Evolutionary conservation across 1,140 invertebrate species (phyloP).

Genomic region (Helicoverpa armigera): DNA sequence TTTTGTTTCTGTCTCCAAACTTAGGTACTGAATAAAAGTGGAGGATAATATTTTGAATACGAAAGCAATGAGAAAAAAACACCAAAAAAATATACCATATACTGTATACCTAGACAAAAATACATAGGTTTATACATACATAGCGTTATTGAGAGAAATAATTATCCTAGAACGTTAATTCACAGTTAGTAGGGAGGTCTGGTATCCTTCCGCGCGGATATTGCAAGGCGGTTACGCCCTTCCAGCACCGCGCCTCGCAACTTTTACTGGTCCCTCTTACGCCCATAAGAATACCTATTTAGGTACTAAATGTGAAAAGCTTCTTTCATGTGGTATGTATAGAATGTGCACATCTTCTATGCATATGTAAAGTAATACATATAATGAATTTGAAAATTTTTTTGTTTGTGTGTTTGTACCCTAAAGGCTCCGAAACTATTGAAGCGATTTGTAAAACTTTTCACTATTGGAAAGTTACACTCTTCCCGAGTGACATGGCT

Average conservation of each 20-base stretch:
- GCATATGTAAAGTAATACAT: background rate
- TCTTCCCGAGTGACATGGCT: too few species aligned
- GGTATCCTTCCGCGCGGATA: constrained; percentile 62
- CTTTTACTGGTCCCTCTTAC: background rate
- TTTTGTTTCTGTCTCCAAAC: too few species aligned
- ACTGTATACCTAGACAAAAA: background rate
- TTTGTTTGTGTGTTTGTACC: background rate
- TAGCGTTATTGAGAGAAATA: background rate
- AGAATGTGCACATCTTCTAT: too few species aligned
- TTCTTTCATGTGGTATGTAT: background rate
- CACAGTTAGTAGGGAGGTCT: constrained; percentile 53
- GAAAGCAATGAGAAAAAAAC: too few species aligned
- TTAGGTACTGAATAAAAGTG: too few species aligned
- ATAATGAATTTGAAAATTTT: background rate
- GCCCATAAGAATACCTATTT: background rate
- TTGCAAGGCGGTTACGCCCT: constrained; percentile 46
- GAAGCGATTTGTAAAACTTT: too few species aligned
- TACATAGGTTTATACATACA: background rate
- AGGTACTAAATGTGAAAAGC: background rate
- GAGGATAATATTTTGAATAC: too few species aligned
- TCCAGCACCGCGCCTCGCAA: background rate
- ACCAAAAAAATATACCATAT: too few species aligned
- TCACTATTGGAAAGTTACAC: too few species aligned
- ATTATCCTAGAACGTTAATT: constrained; percentile 21
- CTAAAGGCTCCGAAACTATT: background rate